These are phyloP conservation scores for Thymelicus acteon DNA, from an alignment of 2,888 invertebrate genomes.

Conservation along the genomic window DNA sequence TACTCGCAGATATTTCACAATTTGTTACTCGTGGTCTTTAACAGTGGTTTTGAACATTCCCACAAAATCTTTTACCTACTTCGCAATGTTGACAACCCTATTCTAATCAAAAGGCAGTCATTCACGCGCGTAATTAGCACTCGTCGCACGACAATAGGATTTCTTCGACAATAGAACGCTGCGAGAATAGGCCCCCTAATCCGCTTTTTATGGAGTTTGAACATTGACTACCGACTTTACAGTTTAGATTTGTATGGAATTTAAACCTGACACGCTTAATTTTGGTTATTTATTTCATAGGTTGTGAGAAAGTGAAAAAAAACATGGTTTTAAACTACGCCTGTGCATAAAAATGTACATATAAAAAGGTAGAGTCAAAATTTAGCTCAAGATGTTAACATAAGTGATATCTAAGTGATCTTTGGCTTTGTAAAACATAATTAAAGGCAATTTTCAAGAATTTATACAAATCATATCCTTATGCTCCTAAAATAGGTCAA, in stretches of 20 bases:
- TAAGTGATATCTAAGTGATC: no score
- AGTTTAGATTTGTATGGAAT: constrained; percentile 20
- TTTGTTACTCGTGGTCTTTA: not conserved
- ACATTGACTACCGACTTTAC: constrained; percentile 26
- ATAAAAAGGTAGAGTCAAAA: no score
- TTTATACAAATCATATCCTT: no score
- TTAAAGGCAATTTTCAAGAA: no score
- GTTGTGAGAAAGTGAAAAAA: no score
- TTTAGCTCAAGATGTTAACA: no score
- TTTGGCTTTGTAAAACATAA: no score
- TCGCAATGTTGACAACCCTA: constrained; percentile 15
- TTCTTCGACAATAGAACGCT: constrained; percentile 61
- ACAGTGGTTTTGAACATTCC: not conserved
- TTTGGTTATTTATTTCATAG: not conserved
- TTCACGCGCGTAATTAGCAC: constrained; percentile 71
- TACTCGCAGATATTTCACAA: not conserved
- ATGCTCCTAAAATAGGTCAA: no score
- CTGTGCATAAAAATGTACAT: no score
- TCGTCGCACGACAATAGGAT: constrained; percentile 63
- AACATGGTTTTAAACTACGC: no score
- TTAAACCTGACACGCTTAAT: constrained; percentile 1
- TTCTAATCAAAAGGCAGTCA: constrained; percentile 57
- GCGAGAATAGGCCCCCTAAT: constrained; percentile 61
- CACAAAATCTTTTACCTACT: not conserved
- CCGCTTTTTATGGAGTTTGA: constrained; percentile 51